phyloP scores from a whole-genome alignment of 2,797 vertebrate genomes.

The Sarcoramphus papa region DNA sequence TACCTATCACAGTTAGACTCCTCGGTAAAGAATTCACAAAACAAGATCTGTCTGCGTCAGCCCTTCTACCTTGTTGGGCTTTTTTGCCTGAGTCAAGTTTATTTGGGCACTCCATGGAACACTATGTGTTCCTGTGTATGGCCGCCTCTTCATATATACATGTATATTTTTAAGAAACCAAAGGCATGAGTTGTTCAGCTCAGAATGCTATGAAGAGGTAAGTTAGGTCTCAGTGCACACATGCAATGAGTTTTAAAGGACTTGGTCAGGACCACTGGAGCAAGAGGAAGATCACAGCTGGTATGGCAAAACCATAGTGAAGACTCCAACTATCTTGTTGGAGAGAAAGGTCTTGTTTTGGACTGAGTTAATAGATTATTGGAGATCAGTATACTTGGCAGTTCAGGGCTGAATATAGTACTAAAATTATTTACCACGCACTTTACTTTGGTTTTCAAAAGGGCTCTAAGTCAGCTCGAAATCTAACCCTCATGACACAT shows the following conservation, averaged over 20 bases:
- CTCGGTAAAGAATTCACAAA: neutral
- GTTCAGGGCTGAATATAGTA: neutral
- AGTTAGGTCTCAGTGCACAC: neutral
- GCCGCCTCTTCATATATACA: rapidly evolving
- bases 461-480: neutral
- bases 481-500: neutral
- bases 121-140: neutral
- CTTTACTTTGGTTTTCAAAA: neutral
- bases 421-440: neutral
- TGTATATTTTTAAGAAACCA: neutral
- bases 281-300: neutral
- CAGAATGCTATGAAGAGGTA: neutral
- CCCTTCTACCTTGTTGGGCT: neutral
- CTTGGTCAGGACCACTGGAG: neutral
- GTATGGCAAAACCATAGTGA: neutral
- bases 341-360: neutral
- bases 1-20: neutral
- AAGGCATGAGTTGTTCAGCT: neutral
- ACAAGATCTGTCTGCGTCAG: neutral
- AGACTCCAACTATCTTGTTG: neutral
- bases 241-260: neutral
- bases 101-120: neutral
- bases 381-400: neutral
- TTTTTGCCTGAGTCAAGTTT: neutral
- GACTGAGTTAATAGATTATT: neutral